These are phyloP conservation scores for Periplaneta americana DNA, from an alignment of 1,140 invertebrate genomes.

Conservation along the genomic window DNA sequence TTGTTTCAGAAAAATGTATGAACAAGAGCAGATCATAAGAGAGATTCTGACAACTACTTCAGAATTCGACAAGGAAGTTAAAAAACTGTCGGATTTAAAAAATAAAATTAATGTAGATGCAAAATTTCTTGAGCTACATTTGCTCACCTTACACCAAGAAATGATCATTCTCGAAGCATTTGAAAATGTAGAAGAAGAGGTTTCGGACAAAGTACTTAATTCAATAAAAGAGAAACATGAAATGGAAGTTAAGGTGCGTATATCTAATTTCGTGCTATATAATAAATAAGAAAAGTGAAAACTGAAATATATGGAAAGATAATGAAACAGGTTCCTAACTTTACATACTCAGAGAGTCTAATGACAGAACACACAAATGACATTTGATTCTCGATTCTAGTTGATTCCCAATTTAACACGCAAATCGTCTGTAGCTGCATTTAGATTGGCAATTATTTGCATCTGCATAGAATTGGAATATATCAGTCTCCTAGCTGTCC, in stretches of 20 bases:
- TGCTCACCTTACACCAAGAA: conserved; percentile 74
- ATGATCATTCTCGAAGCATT: conserved; percentile 68
- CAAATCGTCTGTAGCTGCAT: no score
- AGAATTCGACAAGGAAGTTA: conserved; percentile 59
- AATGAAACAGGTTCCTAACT: no score
- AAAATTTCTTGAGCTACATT: conserved; percentile 55
- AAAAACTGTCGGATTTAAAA: conserved; percentile 52
- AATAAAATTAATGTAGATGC: conserved; percentile 55
- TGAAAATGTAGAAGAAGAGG: conserved; percentile 60
- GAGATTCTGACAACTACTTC: conserved; percentile 50
- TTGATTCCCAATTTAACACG: no score
- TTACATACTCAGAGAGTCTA: no score
- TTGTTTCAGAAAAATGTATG: conserved; percentile 28
- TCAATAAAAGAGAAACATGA: conserved; percentile 52
- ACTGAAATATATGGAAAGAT: no score
- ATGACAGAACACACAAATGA: no score
- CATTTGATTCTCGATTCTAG: no score
- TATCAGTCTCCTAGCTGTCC: no score
- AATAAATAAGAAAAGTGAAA: no score
- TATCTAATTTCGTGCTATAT: no score
- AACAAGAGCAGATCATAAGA: conserved; percentile 56
- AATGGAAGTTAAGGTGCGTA: conserved; percentile 37
- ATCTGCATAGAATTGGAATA: no score
- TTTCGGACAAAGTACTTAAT: conserved; percentile 52
- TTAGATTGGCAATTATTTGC: no score